These are phyloP conservation scores for Polietes domitor DNA, from an alignment of 2,888 invertebrate genomes.

Conservation along the genomic window DNA sequence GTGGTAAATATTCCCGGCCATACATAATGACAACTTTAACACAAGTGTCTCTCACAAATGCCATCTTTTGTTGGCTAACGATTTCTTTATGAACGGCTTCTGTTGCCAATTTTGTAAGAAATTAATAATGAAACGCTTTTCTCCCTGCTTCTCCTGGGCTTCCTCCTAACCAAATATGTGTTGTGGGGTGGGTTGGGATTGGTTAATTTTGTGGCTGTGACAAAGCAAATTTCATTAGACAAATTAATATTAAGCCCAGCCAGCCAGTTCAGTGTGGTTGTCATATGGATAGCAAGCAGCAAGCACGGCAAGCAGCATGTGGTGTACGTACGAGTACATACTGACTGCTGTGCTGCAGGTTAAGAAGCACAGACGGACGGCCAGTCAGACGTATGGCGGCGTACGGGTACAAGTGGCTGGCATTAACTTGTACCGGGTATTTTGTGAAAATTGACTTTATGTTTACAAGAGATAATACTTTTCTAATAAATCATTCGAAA, in stretches of 20 bases:
- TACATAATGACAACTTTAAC: slow-evolving; percentile 53
- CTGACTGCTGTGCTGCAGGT: neutral
- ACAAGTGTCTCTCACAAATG: slow-evolving; percentile 53
- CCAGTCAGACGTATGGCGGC: neutral
- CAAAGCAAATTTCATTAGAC: slow-evolving; percentile 64
- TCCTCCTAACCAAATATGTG: slow-evolving; percentile 39
- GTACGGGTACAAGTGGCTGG: slow-evolving; percentile 74
- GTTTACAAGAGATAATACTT: slow-evolving; percentile 79
- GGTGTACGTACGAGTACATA: neutral
- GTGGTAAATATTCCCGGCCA: neutral
- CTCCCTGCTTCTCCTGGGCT: neutral
- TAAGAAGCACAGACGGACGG: no score
- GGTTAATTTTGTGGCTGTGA: slow-evolving; percentile 39
- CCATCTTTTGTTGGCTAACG: slow-evolving; percentile 21
- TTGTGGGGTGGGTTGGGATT: slow-evolving; percentile 40
- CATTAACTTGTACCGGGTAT: slow-evolving; percentile 71
- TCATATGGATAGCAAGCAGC: slow-evolving; percentile 23
- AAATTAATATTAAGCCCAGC: slow-evolving; percentile 60
- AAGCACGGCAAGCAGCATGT: slow-evolving; percentile 22
- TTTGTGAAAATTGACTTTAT: slow-evolving; percentile 74
- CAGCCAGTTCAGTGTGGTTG: slow-evolving; percentile 24
- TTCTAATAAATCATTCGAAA: slow-evolving; percentile 75
- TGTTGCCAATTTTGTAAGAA: slow-evolving; percentile 53
- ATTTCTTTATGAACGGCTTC: slow-evolving; percentile 50
- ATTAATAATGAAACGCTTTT: slow-evolving; percentile 51